A percentile compares a stretch with the other conserved stretches of the same genome.
Evolutionary conservation across 1,140 invertebrate species (phyloP).

Genomic region (Polypedilum vanderplanki): DNA sequence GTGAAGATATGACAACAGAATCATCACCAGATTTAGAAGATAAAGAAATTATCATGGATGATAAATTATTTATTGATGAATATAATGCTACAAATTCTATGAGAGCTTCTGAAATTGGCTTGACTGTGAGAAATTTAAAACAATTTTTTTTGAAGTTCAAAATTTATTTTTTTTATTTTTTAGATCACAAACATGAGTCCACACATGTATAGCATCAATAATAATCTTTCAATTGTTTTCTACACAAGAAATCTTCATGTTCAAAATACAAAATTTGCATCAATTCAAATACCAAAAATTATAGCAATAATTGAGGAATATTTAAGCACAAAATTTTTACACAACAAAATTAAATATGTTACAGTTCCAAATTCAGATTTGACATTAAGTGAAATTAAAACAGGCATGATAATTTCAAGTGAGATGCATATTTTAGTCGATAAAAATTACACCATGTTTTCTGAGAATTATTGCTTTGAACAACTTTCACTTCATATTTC

Average conservation of each 20-base stretch:
- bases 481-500: neutral
- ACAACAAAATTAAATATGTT: neutral
- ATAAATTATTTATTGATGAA: constrained; percentile 21
- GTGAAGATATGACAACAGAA: constrained; percentile 25
- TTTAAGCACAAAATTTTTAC: neutral
- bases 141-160: neutral
- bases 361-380: constrained; percentile 12
- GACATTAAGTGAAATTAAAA: neutral
- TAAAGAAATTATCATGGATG: constrained; percentile 15
- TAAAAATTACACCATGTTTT: neutral
- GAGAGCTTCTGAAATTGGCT: constrained; percentile 6
- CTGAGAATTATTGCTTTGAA: neutral
- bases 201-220: neutral
- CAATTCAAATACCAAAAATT: constrained; percentile 8
- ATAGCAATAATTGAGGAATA: constrained; percentile 1
- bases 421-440: neutral
- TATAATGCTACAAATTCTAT: neutral
- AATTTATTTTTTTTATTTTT: neutral
- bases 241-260: neutral
- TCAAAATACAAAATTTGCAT: constrained; percentile 20
- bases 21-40: constrained; percentile 26
- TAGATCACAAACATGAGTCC: constrained; percentile 10
- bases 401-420: constrained; percentile 11
- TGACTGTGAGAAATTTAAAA: neutral
- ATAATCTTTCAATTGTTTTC: constrained; percentile 1